Conservation (phyloP, 2,888 invertebrate genomes). For the Nomada fucata region DNA sequence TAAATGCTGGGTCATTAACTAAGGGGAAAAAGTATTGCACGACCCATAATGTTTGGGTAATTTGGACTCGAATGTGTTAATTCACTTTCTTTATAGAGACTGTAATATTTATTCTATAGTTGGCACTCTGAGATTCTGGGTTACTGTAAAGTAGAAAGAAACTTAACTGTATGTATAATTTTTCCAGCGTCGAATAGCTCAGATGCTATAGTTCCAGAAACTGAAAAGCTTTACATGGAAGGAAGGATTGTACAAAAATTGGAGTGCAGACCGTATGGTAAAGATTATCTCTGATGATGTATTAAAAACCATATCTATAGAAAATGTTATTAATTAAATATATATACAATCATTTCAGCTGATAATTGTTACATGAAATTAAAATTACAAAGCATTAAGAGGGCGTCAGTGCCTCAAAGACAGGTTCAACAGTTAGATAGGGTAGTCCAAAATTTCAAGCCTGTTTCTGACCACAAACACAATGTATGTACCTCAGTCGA, state of each 20-base stretch:
- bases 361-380: conserved; percentile 95
- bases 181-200: conserved; percentile 86
- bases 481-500: conserved; percentile 88
- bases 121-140: no score
- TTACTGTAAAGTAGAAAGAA: no score
- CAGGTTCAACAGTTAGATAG: conserved; percentile 94
- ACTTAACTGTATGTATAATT: conserved; percentile 27
- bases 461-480: conserved; percentile 95
- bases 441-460: conserved; percentile 96
- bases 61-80: no score
- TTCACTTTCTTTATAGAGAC: no score
- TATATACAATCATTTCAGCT: conserved; percentile 81
- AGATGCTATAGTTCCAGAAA: conserved; percentile 90
- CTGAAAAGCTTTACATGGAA: conserved; percentile 94
- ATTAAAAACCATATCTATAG: neutral
- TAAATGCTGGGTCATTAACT: no score
- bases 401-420: conserved; percentile 94
- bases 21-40: no score
- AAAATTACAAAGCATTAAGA: conserved; percentile 94
- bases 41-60: no score
- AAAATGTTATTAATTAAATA: neutral
- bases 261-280: conserved; percentile 94
- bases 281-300: conserved; percentile 6
- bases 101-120: no score
- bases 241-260: conserved; percentile 98